phyloP scores from a whole-genome alignment of 2,113 vertebrate species.

The Malurus alboscapulatus region DNA sequence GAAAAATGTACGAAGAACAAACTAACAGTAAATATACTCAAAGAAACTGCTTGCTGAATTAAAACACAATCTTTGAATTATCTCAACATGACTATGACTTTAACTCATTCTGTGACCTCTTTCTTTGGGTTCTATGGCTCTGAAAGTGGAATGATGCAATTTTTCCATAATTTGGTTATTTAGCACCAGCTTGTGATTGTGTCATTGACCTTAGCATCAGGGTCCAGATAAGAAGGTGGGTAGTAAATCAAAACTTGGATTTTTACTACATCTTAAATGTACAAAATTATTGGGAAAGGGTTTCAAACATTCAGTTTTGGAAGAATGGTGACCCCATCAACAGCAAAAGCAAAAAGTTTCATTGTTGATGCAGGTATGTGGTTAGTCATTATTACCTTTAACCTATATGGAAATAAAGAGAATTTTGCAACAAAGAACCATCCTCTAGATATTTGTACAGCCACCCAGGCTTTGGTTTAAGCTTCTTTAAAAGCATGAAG shows the following conservation, averaged over 20 bases:
- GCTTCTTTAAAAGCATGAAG: neutral
- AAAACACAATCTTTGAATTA: neutral
- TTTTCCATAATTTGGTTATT: neutral
- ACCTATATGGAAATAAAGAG: neutral
- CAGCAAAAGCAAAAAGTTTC: neutral
- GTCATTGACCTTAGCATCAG: neutral
- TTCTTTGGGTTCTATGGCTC: neutral
- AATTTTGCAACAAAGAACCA: neutral
- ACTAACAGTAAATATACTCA: neutral
- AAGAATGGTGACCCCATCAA: neutral
- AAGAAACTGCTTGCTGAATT: neutral
- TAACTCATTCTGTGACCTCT: neutral
- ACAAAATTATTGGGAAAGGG: neutral
- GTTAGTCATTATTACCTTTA: neutral
- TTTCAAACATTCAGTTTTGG: neutral
- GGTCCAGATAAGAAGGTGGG: neutral
- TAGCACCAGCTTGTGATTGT: neutral
- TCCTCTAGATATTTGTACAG: neutral
- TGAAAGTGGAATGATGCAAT: neutral
- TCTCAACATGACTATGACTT: neutral
- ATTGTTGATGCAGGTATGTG: neutral
- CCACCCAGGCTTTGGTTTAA: neutral
- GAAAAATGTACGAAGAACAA: neutral
- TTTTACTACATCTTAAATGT: neutral
- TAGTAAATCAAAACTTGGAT: neutral